These are phyloP conservation scores for Synanthedon andrenaeformis DNA, from an alignment of 2,888 invertebrate genomes.

Conservation along the genomic window DNA sequence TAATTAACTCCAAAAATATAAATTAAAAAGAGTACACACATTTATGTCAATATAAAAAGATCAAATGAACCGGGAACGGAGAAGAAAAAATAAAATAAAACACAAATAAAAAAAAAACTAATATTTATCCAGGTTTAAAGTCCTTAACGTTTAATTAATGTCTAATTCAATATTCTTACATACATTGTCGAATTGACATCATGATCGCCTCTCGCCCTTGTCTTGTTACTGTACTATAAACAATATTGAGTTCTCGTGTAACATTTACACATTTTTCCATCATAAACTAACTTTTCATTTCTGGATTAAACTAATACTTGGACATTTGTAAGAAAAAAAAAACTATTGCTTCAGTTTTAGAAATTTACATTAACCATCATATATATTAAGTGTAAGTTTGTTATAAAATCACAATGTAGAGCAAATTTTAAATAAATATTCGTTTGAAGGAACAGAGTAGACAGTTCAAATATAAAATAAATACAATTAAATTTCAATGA, in stretches of 20 bases:
- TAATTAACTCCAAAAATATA: no score
- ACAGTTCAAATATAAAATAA: no score
- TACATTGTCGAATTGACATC: constrained; percentile 61
- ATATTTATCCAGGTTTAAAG: constrained; percentile 66
- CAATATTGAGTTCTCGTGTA: constrained; percentile 9
- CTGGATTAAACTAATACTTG: neutral
- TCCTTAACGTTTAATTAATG: constrained; percentile 64
- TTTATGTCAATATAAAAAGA: no score
- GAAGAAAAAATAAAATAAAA: constrained; percentile 41
- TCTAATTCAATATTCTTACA: constrained; percentile 61
- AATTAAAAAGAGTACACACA: no score
- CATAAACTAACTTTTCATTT: constrained; percentile 2
- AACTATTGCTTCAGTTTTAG: no score
- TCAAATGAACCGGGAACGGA: neutral
- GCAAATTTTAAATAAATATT: no score
- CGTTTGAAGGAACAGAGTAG: no score
- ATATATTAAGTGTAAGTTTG: no score
- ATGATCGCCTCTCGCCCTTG: constrained; percentile 43
- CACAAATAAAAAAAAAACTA: constrained; percentile 57
- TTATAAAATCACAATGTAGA: no score
- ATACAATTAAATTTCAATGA: no score
- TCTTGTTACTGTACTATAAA: constrained; percentile 33
- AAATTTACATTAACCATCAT: no score
- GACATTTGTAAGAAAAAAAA: no score
- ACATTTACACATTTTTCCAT: constrained; percentile 10